Conservation (phyloP, 1,140 invertebrate species). For the Brachionus asplanchnoidis region DNA sequence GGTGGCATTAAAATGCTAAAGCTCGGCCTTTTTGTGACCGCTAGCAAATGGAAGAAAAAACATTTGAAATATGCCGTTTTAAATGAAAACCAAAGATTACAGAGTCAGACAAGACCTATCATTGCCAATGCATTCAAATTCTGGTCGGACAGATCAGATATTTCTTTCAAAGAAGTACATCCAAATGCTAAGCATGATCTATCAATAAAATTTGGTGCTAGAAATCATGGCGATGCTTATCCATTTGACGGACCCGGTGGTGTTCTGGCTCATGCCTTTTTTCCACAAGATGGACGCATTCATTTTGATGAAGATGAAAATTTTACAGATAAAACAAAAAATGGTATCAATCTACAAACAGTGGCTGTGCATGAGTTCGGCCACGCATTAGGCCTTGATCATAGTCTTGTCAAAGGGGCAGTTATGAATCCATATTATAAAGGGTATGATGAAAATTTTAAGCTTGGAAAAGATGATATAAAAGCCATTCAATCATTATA, state of each 20-base stretch:
- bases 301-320: slow-evolving; percentile 55
- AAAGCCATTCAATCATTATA: slow-evolving; percentile 50
- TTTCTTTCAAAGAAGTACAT: background rate
- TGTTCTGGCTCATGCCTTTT: slow-evolving; percentile 56
- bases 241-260: slow-evolving; percentile 49
- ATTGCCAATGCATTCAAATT: background rate
- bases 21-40: background rate
- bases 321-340: slow-evolving; percentile 43
- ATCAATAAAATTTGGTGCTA: background rate
- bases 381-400: slow-evolving; percentile 57
- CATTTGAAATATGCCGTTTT: background rate
- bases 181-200: slow-evolving; percentile 6
- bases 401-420: slow-evolving; percentile 52
- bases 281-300: slow-evolving; percentile 49
- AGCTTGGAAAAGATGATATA: slow-evolving; percentile 49
- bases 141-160: background rate
- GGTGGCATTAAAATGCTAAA: background rate
- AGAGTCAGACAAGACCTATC: background rate
- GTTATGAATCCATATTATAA: slow-evolving; percentile 59
- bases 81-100: slow-evolving; percentile 6
- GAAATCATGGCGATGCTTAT: slow-evolving; percentile 26
- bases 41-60: slow-evolving; percentile 2
- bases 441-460: slow-evolving; percentile 43
- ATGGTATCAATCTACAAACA: background rate
- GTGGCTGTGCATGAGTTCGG: slow-evolving; percentile 59